phyloP scores from a whole-genome alignment of 2,888 invertebrate genomes.

The Leptothorax acervorum region DNA sequence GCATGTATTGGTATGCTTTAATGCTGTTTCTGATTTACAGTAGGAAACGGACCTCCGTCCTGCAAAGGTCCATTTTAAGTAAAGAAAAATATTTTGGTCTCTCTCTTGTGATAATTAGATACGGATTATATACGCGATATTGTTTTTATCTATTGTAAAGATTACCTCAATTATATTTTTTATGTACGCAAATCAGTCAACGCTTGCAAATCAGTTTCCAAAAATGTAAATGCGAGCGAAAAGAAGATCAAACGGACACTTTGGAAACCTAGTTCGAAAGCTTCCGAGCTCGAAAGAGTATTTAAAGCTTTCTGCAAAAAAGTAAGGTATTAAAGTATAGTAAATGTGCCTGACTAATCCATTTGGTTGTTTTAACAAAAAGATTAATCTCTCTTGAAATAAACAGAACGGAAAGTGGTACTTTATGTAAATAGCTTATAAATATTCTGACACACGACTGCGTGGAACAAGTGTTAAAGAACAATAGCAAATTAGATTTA shows the following conservation, averaged over 20 bases:
- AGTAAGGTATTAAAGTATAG: not conserved
- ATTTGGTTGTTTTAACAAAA: not conserved
- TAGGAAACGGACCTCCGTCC: not conserved
- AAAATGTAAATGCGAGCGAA: not conserved
- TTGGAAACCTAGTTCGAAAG: not conserved
- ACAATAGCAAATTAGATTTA: slow-evolving; percentile 17
- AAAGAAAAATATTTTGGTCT: not conserved
- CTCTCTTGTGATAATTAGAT: not conserved
- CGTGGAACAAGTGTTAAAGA: slow-evolving; percentile 11
- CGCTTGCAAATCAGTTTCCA: not conserved
- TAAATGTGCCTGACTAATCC: not conserved
- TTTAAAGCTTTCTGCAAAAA: slow-evolving; percentile 2
- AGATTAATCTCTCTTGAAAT: not conserved
- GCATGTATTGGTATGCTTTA: slow-evolving; percentile 12
- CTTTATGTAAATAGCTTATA: slow-evolving; percentile 20
- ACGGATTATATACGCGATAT: slow-evolving; percentile 3
- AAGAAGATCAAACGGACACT: not conserved
- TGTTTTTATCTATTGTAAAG: slow-evolving; percentile 8
- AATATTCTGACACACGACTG: slow-evolving; percentile 5
- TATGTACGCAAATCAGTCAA: not conserved
- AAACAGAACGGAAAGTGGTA: slow-evolving; percentile 21
- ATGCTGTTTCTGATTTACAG: slow-evolving; percentile 44
- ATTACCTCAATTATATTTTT: slow-evolving; percentile 17
- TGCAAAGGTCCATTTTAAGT: not conserved
- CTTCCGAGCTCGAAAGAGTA: not conserved